Conservation (phyloP, 2,888 invertebrate genomes). For the Buathra laborator region DNA sequence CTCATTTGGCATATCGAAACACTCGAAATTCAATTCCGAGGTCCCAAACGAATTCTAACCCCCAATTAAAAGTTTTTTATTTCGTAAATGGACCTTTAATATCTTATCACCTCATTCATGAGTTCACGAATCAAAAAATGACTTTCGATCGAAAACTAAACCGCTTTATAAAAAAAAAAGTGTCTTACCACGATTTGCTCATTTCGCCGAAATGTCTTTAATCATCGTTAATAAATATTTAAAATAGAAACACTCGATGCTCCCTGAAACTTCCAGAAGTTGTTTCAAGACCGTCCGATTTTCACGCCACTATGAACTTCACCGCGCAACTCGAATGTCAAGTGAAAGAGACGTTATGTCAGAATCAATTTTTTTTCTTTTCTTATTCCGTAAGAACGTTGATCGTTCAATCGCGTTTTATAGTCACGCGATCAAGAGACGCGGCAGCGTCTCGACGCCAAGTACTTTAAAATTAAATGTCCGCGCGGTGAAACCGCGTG, state of each 20-base stretch:
- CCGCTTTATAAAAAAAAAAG: constrained; percentile 53
- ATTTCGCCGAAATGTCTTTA: constrained; percentile 70
- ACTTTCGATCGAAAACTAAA: too few species aligned
- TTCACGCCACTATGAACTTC: constrained; percentile 39
- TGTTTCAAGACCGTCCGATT: constrained; percentile 8
- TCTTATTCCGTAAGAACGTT: constrained; percentile 14
- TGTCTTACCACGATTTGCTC: constrained; percentile 82
- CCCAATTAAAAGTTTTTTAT: too few species aligned
- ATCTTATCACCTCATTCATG: background rate
- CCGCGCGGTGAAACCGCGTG: too few species aligned
- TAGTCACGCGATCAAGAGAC: constrained; percentile 35
- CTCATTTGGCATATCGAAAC: too few species aligned
- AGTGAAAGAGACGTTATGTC: constrained; percentile 31
- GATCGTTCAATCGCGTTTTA: constrained; percentile 9
- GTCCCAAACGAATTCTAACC: too few species aligned
- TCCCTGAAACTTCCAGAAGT: background rate
- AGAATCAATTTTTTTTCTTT: constrained; percentile 23
- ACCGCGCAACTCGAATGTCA: constrained; percentile 34
- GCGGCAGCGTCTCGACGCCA: too few species aligned
- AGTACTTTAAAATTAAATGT: too few species aligned
- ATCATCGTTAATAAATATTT: constrained; percentile 53
- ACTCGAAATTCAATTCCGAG: too few species aligned
- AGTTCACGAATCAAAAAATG: constrained; percentile 3
- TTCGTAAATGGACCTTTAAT: too few species aligned
- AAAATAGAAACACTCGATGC: constrained; percentile 25